Conservation (phyloP, 2,797 vertebrate species). For the Euthynnus affinis region DNA sequence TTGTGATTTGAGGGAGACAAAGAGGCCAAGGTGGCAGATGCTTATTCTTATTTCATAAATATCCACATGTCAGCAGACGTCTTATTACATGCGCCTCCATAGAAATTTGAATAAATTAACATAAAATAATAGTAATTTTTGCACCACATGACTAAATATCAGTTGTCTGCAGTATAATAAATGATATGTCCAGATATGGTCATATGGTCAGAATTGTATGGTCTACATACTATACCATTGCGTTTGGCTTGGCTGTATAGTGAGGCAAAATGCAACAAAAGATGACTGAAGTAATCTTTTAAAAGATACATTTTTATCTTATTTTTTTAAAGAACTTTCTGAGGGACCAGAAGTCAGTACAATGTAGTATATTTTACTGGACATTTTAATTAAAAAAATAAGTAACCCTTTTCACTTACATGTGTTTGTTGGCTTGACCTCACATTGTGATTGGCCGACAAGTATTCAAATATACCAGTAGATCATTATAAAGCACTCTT, state of each 20-base stretch:
- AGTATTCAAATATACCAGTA: neutral
- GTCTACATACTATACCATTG: neutral
- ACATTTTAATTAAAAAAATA: neutral
- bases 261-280: neutral
- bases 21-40: no score
- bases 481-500: neutral
- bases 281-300: accelerated
- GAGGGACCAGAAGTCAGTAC: neutral
- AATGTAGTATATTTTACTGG: neutral
- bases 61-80: neutral
- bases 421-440: no score
- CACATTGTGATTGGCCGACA: neutral
- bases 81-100: neutral
- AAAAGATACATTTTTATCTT: no score
- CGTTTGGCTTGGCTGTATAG: neutral
- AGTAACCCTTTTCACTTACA: no score
- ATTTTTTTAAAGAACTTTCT: no score
- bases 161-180: neutral
- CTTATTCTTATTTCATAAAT: neutral
- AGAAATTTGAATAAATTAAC: neutral
- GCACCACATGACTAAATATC: neutral
- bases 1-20: neutral
- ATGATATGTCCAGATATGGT: neutral
- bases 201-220: neutral
- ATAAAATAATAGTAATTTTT: neutral